Base-by-base conservation (phyloP, 2,888 invertebrate genomes). In the Meghimatium bilineatum region DNA sequence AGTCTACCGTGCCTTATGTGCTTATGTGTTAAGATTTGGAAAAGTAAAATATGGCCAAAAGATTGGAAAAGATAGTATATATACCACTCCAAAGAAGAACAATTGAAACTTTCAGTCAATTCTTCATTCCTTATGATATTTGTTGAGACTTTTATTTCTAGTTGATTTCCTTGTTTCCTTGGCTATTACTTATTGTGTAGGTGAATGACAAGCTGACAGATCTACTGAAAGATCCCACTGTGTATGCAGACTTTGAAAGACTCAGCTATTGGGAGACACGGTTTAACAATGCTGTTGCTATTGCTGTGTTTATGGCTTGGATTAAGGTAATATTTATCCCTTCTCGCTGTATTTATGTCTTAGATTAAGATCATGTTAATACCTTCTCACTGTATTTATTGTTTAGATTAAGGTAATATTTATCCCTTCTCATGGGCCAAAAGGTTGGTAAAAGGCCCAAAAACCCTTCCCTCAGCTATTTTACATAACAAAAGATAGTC, bases 271-370 rank as follows among this genome's bases (percentile, higher is more conserved):
- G 95, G 93, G 95, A 96, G 89, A 93, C 93, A 10, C 92, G 94
- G 72, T 95, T 95, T 90, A 95, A 95, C 89, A 95, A 95, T 89
- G 93, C 95, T 72, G 94, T 95, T 86, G 96, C 96, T 0, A 91
- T 96, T 26, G 94, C 95, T 63, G 94, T 96, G 14, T 96, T 96
- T 93, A 93, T 96, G 49, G 95, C 95, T 0, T 96, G 96, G 95
- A 95, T 96, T 79, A 96, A 96, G 93, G 94, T 94, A 87, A 38
- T 85, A 5, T 38, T 49, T 49, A 44, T 44, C 12, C 12, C n/a
- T n/a, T n/a, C n/a, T n/a, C n/a, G n/a, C n/a, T n/a, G n/a, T n/a
- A n/a, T n/a, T n/a, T n/a, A n/a, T n/a, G n/a, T n/a, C n/a, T n/a
- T n/a, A n/a, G n/a, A n/a, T n/a, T n/a, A n/a, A n/a, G n/a, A n/a